Base-by-base conservation (phyloP, 2,888 invertebrate species). In the Eupithecia subumbrata region DNA sequence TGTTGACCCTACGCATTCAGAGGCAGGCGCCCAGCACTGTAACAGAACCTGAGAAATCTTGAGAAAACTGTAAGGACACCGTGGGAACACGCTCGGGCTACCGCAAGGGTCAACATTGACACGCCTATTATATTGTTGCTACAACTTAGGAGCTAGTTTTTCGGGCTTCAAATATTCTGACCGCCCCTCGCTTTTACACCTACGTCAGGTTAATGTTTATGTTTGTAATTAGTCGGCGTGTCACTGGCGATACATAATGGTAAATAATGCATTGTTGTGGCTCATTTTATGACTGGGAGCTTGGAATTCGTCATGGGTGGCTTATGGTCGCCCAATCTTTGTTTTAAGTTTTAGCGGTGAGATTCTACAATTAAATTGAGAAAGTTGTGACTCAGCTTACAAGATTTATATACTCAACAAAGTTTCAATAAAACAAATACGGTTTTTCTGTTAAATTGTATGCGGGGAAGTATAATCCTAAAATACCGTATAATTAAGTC, bases 241-340 rank as follows among this genome's bases (percentile, higher is more conserved):
- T 93, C 93, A 85, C 89, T 89, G 91, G 90, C 91, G 92, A 93
- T 93, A 92, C 90, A 92, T 93, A 92, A 94, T 94, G 91, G 93
- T 94, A 94, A 92, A 94, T 95, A 94, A 94, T 93, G 92, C 90
- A 92, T 93, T 92, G 94, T 94, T 92, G 93, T 90, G 90, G 91
- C 88, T 90, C 90, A 91, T 85, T 94, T 94, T 93, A 94, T 91
- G 92, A 88, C 90, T 87, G 85, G 84, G 81, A 85, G 88, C 84
- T 86, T 86, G 89, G 89, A 84, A 89, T 91, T 91, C 93, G 86
- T 88, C 94, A 92, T 94, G 94, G 94, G 94, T 94, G 94, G 94
- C 88, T 88, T 85, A 86, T 83, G 85, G 82, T 85, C 87, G 78
- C 77, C 81, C 78, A 81, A 82, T 81, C 80, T 82, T 82, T 82